A percentile compares a stretch with the other conserved stretches of the same genome.
Evolutionary conservation across 1,140 invertebrate species (phyloP).

Genomic region (Drepana arcuata): DNA sequence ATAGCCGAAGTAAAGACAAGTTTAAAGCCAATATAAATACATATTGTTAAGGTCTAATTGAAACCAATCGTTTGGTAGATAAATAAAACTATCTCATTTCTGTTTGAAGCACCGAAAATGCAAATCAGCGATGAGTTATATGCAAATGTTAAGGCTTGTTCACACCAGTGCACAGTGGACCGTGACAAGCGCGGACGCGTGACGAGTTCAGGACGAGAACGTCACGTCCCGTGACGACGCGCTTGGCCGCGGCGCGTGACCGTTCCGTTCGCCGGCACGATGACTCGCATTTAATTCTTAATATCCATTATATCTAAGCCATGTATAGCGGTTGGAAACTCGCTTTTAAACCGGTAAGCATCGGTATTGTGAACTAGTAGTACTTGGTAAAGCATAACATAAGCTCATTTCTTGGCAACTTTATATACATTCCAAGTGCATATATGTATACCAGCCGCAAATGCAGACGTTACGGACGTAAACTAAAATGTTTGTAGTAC

Average conservation of each 20-base stretch:
- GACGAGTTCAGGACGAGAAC: slow-evolving; percentile 13
- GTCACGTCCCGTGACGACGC: slow-evolving; percentile 30
- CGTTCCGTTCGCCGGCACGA: slow-evolving; percentile 42
- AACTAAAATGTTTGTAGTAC: no score
- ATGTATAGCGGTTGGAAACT: slow-evolving; percentile 25
- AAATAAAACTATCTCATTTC: no score
- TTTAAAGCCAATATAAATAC: no score
- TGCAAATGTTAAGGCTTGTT: slow-evolving; percentile 45
- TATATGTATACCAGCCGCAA: no score
- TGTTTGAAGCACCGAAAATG: not conserved
- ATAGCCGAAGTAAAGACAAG: no score
- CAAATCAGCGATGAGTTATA: slow-evolving; percentile 11
- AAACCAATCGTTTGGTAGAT: no score
- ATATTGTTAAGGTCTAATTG: no score
- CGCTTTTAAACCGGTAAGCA: slow-evolving; percentile 35
- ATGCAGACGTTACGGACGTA: no score
- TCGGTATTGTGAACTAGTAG: slow-evolving; percentile 2
- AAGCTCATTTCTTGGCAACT: no score
- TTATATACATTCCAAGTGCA: no score
- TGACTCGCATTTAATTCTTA: slow-evolving; percentile 28
- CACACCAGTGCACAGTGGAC: slow-evolving; percentile 27
- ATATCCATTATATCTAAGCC: slow-evolving; percentile 25
- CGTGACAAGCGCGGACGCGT: slow-evolving; percentile 24
- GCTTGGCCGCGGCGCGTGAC: slow-evolving; percentile 37
- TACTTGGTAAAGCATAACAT: no score